These are phyloP conservation scores for Scolanthus callimorphus DNA, from an alignment of 92 coral and sea anemone species.

Conservation along the genomic window DNA sequence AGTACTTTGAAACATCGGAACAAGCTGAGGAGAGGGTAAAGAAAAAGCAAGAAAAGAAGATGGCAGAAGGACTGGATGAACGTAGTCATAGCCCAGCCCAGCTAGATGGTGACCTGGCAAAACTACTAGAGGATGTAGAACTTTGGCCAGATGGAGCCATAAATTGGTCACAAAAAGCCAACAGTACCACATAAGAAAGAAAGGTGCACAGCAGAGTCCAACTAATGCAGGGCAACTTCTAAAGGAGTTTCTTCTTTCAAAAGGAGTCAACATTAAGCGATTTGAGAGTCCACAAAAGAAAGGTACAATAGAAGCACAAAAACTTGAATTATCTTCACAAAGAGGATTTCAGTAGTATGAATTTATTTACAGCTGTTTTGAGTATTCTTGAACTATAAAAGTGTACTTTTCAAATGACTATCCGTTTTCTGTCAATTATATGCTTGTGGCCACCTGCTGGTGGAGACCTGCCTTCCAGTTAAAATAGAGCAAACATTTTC, in stretches of 20 bases:
- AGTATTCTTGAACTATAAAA: too few species aligned
- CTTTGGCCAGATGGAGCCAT: constrained; percentile 5
- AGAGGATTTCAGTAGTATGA: too few species aligned
- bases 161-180: constrained; percentile 37
- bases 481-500: too few species aligned
- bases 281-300: background rate
- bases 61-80: background rate
- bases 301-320: too few species aligned
- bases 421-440: too few species aligned
- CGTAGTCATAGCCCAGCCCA: background rate
- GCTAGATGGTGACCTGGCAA: constrained; percentile 7
- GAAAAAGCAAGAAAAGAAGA: background rate
- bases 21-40: constrained; percentile 16
- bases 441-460: too few species aligned
- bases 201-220: constrained; percentile 2
- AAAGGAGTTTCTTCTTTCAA: constrained; percentile 14
- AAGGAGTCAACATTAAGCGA: constrained; percentile 9
- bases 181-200: constrained; percentile 8
- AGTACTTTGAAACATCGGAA: constrained; percentile 7
- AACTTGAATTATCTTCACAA: too few species aligned
- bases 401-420: too few species aligned
- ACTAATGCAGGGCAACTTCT: constrained; percentile 17
- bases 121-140: background rate
- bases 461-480: too few species aligned
- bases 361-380: too few species aligned